These are phyloP conservation scores for Cheilosia grossa DNA, from an alignment of 2,888 invertebrate species.

Conservation along the genomic window DNA sequence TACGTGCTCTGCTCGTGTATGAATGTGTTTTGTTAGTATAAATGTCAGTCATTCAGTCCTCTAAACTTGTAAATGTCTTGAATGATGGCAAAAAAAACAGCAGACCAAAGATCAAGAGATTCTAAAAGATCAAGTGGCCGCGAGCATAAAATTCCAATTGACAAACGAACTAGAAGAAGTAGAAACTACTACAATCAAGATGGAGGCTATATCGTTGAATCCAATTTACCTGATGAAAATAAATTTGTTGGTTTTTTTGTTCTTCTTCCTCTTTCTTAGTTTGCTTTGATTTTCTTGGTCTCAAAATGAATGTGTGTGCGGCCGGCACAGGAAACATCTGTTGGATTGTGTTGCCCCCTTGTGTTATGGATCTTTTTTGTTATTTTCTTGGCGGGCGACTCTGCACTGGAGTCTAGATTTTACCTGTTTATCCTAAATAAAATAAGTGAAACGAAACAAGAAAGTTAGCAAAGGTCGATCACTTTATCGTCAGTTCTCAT, in stretches of 20 bases:
- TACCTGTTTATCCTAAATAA: constrained; percentile 60
- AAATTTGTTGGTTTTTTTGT: background rate
- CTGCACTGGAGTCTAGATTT: background rate
- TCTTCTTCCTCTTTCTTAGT: background rate
- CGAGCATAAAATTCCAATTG: constrained; percentile 37
- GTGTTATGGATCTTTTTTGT: background rate
- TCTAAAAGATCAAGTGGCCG: constrained; percentile 30
- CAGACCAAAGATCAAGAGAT: constrained; percentile 12
- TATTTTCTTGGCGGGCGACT: constrained; percentile 13
- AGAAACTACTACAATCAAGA: constrained; percentile 16
- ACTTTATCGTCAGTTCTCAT: constrained; percentile 13
- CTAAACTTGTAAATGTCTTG: constrained; percentile 11
- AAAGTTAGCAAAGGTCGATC: constrained; percentile 56
- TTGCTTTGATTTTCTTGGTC: constrained; percentile 32
- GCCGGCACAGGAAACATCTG: constrained; percentile 58
- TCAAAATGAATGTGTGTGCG: constrained; percentile 34
- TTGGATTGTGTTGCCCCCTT: constrained; percentile 18
- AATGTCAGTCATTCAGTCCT: constrained; percentile 27
- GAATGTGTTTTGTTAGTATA: constrained; percentile 31
- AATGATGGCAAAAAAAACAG: background rate
- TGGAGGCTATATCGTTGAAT: background rate
- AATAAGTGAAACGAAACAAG: constrained; percentile 20
- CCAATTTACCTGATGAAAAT: constrained; percentile 36
- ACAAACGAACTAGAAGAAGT: constrained; percentile 4
- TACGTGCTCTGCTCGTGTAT: constrained; percentile 25